Base-by-base conservation (phyloP, 2,797 vertebrate species). In the Lepus oiostolus region DNA sequence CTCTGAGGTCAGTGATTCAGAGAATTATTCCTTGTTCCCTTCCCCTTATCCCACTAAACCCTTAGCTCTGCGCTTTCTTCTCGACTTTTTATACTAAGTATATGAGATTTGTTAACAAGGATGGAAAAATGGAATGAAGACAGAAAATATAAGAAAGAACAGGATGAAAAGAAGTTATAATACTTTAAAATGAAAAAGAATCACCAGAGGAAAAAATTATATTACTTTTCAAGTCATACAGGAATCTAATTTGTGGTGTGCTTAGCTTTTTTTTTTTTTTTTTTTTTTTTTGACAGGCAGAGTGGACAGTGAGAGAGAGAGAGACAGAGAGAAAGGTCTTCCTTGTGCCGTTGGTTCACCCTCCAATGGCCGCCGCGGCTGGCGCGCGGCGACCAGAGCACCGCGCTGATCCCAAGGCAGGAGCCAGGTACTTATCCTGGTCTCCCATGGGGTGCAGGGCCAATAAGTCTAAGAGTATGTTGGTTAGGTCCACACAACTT, bases 151-250 rank as follows among this genome's bases (percentile, higher is more conserved):
- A 92, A 74, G 4, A 7, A 54, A 87, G n/a, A 28, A 77, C 3
- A 85, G 47, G 10, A 83, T 91, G 30, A 96, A 81, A 47, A 63
- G 5, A 93, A 7, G 14, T 22, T 77, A 90, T 42, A 79, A 80
- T 54, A 81, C 42, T 88, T 88, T 88, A 93, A 74, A 10, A 83
- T 35, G 58, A 63, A 58, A 72, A 88, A 88, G 42, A 79, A 89
- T 58, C 26, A 38, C 12, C 67, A 26, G 4, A 63, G 38, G n/a
- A 47, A 70, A 91, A 26, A 88, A 54, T 30, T 58, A 5, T n/a
- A 30, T 30, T 28, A 28, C 58, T 91, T 90, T 93, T 89, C 67
- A 54, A 72, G n/a, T 81, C 11, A 88, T 2, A 85, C 17, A 28
- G 28, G 12, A 77, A 63, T 90, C 60, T 63, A 58, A 22, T 80